Base-by-base conservation (phyloP, 2,113 vertebrate species). In the Syngnathoides biaculeatus region DNA sequence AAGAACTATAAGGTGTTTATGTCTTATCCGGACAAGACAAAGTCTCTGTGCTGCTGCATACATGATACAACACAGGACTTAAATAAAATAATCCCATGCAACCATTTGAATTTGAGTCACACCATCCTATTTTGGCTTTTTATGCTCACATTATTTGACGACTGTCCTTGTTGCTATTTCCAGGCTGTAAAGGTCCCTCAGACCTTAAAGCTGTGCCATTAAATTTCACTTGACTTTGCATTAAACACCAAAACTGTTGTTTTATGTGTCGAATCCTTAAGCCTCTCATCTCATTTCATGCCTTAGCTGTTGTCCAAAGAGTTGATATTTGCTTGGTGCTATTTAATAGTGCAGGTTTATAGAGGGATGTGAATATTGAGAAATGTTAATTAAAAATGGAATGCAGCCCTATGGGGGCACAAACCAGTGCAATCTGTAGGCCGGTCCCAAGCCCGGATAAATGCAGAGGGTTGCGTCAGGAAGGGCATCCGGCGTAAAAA, bases 231-330 rank as follows among this genome's bases (percentile, higher is more conserved):
- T n/a, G 57, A 38, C 57, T 19, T 59, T 38, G 57, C 57, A 13
- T 59, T 59, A n/a, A 39, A 12, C 30, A 38, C 30, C 4, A 38
- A 9, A 59, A 20, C 57, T 59, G 57, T 59, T 59, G 57, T 59
- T 15, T 38, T 59, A 39, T 19, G 38, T 30, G 4, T 59, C 27
- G 30, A 35, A 59, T 57, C 26, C 11, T 57, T 57, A 30, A 57
- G 27, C 55, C 12, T 52, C 55, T 57, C 55, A 35, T 59, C 30
- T n/a, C 57, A 58, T 58, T 58, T 35, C 56, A 59, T 59, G 57
- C 30, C 30, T 20, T n/a, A 7, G 57, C 57, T 17, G 4, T 52
- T 59, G 57, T n/a, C 48, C 30, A 59, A 59, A 59, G 27, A 59
- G 57, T 19, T 38, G 19, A 19, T 4, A 20, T 58, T 58, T 58